Conservation (phyloP, 1,140 invertebrate species). For the Anagrus nilaparvatae region DNA sequence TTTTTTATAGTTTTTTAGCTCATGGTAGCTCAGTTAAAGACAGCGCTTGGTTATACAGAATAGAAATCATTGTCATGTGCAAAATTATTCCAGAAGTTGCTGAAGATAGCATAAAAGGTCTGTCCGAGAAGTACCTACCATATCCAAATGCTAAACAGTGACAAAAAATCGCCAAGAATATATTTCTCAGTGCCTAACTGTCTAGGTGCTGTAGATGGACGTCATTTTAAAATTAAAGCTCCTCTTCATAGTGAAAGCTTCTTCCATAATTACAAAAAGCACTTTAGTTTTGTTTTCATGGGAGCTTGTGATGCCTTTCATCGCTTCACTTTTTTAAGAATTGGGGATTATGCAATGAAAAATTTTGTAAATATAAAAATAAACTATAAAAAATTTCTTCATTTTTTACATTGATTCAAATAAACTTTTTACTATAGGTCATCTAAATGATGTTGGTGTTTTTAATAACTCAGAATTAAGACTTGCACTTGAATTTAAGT, state of each 20-base stretch:
- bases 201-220: conserved; percentile 29
- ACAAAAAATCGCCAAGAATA: conserved; percentile 24
- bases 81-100: background rate
- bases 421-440: too few species aligned
- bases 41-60: background rate
- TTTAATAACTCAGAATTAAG: background rate
- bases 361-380: background rate
- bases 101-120: background rate
- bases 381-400: background rate
- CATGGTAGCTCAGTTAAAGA: too few species aligned
- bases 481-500: background rate
- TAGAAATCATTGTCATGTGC: background rate
- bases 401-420: background rate
- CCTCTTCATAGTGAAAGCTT: conserved; percentile 28
- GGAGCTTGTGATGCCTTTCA: conserved; percentile 32
- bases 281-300: conserved; percentile 34
- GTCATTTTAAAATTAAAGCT: conserved; percentile 28
- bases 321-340: conserved; percentile 29
- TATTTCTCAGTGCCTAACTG: conserved; percentile 31
- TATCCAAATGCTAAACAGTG: background rate
- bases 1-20: too few species aligned
- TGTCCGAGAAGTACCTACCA: background rate
- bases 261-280: conserved; percentile 40
- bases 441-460: background rate
- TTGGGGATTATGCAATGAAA: conserved; percentile 28